Evolutionary conservation across 2,113 vertebrate genomes (phyloP), one percentile per base, ranked within the genome.

Genomic region (Australoheros scitulus): DNA sequence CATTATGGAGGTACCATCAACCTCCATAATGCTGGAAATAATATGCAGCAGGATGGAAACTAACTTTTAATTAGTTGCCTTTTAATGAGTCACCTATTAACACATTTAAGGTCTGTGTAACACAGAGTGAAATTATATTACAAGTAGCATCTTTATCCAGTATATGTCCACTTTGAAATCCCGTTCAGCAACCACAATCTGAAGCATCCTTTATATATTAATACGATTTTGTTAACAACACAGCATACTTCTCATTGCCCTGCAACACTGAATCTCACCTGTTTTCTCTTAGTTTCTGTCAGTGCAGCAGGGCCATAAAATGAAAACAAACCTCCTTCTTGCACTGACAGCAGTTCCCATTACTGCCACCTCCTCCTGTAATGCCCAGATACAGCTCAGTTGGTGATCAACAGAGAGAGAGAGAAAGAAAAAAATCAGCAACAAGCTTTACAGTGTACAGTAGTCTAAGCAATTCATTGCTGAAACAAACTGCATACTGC

Each of bases 341-440:
- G 96, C 96, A 91, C 95, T 88, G 89, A 97, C 93, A 92, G 94
- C 63, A 20, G 94, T 94, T 88, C 96, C 96, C 93, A 96, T 97
- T 87, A 95, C 92, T 79, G 93, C 95, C 92, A 90, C 93, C 88
- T 88, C 74, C 72, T 82, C 82, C 88, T 87, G 83, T 63, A 84
- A 61, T 59, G 76, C 76, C 50, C 59, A 57, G 74, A 82, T 61
- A 47, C 79, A 82, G 43, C 86, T 81, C 89, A 82, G 81, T 32
- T 83, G 80, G 81, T 88, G 65, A 88, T 79, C 78, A 70, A 61
- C 55, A 76, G 47, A 17, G 57, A 74, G 9, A 38, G 8, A 38
- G 9, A 18, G 4, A 47, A 57, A 38, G 79, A 55, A 57, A 81
- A 72, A 65, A 58, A 75, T 68, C 58, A 82, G 64, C 47, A 79